Evolutionary conservation across 2,797 vertebrate genomes (phyloP).

Genomic region (Tokudaia tokunoshimensis): DNA sequence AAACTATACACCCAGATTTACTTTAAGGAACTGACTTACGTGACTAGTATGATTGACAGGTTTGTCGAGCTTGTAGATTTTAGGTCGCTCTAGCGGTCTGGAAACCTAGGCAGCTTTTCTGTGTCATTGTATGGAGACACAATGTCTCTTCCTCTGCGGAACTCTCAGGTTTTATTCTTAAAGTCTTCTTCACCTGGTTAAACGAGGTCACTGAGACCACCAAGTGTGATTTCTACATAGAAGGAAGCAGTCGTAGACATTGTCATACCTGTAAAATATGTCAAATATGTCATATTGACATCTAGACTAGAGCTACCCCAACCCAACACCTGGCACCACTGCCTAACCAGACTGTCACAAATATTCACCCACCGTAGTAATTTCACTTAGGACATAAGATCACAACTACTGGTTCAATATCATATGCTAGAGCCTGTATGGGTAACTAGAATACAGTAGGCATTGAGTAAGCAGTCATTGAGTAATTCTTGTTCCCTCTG

Average conservation of each 20-base stretch:
- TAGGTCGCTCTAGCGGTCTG: neutral
- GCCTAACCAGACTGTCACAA: neutral
- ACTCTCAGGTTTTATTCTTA: neutral
- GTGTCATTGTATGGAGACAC: neutral
- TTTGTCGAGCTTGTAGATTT: conserved; percentile 14
- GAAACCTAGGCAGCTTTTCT: conserved; percentile 14
- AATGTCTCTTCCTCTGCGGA: neutral
- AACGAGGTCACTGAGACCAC: neutral
- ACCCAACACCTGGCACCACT: neutral
- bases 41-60: neutral
- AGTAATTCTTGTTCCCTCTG: neutral
- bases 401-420: neutral
- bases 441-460: no score
- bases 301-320: neutral
- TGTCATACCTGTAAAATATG: neutral
- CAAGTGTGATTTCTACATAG: neutral
- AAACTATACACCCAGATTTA: neutral
- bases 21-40: conserved; percentile 17
- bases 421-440: no score
- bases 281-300: neutral
- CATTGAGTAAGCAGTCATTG: neutral
- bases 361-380: neutral
- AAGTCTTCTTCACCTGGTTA: neutral
- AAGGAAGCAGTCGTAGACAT: neutral
- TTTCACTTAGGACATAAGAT: neutral